Conservation (phyloP, 2,113 vertebrate genomes). For the Rhadina sibilatrix region DNA sequence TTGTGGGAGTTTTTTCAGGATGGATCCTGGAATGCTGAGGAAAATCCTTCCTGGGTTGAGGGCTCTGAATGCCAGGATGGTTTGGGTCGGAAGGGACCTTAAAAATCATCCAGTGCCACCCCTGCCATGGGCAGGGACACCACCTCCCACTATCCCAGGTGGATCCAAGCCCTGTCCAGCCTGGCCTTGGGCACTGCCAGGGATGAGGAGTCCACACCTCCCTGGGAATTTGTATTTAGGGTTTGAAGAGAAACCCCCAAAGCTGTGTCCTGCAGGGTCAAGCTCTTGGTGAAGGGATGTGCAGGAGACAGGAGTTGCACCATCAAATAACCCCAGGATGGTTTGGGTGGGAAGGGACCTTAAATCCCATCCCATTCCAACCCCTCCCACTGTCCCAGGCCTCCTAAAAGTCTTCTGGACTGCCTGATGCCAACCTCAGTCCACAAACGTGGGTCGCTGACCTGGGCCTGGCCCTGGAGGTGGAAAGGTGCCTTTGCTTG, state of each 20-base stretch:
- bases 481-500: background rate
- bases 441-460: rapidly evolving
- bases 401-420: background rate
- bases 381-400: background rate
- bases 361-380: background rate
- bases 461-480: background rate
- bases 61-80: background rate
- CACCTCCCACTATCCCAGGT: rapidly evolving
- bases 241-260: background rate
- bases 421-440: rapidly evolving
- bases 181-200: background rate
- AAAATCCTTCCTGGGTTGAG: background rate
- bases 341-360: background rate
- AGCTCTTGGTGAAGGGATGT: background rate
- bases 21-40: background rate
- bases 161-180: background rate
- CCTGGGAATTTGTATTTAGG: background rate
- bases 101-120: background rate
- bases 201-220: background rate
- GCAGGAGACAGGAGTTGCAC: background rate
- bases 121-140: background rate
- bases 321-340: too few species aligned
- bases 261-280: rapidly evolving
- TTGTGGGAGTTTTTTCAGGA: background rate
- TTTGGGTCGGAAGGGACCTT: background rate